These are phyloP conservation scores for Ruditapes philippinarum DNA, from an alignment of 1,140 invertebrate genomes.

Conservation along the genomic window DNA sequence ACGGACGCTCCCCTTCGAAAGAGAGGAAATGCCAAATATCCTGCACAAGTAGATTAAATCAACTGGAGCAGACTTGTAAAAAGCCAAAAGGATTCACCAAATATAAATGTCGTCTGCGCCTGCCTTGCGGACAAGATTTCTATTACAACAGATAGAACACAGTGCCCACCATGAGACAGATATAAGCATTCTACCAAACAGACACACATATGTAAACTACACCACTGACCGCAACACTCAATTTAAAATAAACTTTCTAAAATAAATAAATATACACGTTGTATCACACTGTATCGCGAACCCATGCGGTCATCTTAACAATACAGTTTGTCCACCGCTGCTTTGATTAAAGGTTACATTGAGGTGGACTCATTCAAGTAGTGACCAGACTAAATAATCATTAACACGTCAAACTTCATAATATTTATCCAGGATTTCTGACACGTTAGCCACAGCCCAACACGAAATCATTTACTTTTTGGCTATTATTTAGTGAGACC, in stretches of 20 bases:
- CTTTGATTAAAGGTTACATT: slow-evolving; percentile 10
- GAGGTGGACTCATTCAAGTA: not conserved
- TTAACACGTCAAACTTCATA: slow-evolving; percentile 55
- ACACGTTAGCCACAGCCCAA: slow-evolving; percentile 12
- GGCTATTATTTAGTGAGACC: not conserved
- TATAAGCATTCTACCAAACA: too few relatives aligned
- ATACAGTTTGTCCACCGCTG: not conserved
- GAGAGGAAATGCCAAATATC: too few relatives aligned
- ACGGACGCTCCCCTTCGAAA: too few relatives aligned
- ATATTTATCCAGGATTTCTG: slow-evolving; percentile 44
- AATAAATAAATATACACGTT: not conserved
- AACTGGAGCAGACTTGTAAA: too few relatives aligned
- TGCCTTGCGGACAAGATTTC: too few relatives aligned
- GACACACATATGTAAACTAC: too few relatives aligned
- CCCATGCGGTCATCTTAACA: slow-evolving; percentile 1
- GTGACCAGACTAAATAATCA: slow-evolving; percentile 37
- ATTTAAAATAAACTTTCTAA: not conserved
- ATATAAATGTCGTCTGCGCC: too few relatives aligned
- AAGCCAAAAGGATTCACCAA: too few relatives aligned
- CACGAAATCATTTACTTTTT: not conserved
- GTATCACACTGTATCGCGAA: not conserved
- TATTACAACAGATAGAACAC: too few relatives aligned
- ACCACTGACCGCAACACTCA: not conserved
- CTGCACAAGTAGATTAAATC: too few relatives aligned
- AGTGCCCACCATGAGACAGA: too few relatives aligned